A percentile compares a stretch with the other conserved stretches of the same genome.
These are phyloP conservation scores for Galbula dea DNA, from an alignment of 2,113 vertebrate species.

Conservation along the genomic window DNA sequence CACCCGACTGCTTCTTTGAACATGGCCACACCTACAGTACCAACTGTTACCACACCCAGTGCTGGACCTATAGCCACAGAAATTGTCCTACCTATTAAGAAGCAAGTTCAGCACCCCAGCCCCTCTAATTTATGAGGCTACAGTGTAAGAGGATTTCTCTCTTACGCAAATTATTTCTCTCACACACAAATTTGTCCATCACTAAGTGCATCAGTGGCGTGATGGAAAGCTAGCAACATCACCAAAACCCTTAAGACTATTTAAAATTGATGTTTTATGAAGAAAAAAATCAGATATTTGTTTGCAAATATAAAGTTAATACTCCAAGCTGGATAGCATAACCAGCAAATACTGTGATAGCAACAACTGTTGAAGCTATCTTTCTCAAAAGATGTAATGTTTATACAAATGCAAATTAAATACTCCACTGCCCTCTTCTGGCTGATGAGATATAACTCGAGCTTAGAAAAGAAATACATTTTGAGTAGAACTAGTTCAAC, in stretches of 20 bases:
- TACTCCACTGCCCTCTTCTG: conserved; percentile 39
- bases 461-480: not conserved
- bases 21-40: too few relatives aligned
- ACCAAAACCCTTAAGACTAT: not conserved
- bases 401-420: rapidly evolving
- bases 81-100: too few relatives aligned
- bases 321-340: not conserved
- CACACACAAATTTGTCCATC: too few relatives aligned
- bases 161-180: too few relatives aligned
- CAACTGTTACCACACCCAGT: too few relatives aligned
- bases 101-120: too few relatives aligned
- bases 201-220: too few relatives aligned
- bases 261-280: not conserved
- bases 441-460: not conserved
- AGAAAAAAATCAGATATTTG: rapidly evolving
- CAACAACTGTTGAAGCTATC: not conserved
- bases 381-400: not conserved
- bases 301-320: not conserved
- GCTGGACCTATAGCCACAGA: too few relatives aligned
- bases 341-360: not conserved
- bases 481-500: not conserved
- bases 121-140: too few relatives aligned
- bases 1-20: too few relatives aligned
- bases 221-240: not conserved
- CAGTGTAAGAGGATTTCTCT: too few relatives aligned